Percentiles rank a stretch among this genome's conserved stretches.
Conservation (phyloP, 2,888 invertebrate genomes). For the Tipula vernalis region DNA sequence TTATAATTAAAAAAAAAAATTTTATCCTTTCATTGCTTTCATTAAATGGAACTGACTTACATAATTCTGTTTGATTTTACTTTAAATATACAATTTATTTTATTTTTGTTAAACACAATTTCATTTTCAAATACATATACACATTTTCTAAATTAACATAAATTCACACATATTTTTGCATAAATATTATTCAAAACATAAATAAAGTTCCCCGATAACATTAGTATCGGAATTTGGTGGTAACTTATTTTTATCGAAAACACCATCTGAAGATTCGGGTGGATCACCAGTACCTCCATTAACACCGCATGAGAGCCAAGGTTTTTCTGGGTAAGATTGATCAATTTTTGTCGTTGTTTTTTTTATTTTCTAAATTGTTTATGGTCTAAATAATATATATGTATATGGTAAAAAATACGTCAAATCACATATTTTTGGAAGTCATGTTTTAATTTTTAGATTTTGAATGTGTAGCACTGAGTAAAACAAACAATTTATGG, state of each 20-base stretch:
- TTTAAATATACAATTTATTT: not conserved
- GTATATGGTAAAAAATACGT: too few species aligned
- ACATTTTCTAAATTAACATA: not conserved
- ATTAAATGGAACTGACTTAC: not conserved
- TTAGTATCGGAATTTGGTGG: conserved; percentile 90
- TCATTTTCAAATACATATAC: not conserved
- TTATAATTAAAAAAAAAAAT: not conserved
- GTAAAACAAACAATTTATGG: too few species aligned
- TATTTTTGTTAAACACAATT: not conserved
- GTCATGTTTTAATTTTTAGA: too few species aligned
- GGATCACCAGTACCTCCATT: conserved; percentile 51
- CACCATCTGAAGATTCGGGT: conserved; percentile 80
- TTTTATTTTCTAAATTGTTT: not conserved
- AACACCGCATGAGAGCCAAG: conserved; percentile 46
- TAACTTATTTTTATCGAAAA: conserved; percentile 84
- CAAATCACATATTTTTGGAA: too few species aligned
- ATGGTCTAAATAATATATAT: not conserved
- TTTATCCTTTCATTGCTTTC: not conserved
- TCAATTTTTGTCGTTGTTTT: conserved; percentile 16
- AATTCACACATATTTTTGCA: not conserved
- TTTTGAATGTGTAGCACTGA: too few species aligned
- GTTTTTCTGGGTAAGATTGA: conserved; percentile 35
- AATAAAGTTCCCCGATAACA: conserved; percentile 74
- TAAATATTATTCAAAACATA: not conserved
- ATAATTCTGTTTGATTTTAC: not conserved